Percentiles rank a stretch among this genome's conserved stretches.
Evolutionary conservation across 2,113 vertebrate genomes (phyloP).

Genomic region (Zosterops japonicus): DNA sequence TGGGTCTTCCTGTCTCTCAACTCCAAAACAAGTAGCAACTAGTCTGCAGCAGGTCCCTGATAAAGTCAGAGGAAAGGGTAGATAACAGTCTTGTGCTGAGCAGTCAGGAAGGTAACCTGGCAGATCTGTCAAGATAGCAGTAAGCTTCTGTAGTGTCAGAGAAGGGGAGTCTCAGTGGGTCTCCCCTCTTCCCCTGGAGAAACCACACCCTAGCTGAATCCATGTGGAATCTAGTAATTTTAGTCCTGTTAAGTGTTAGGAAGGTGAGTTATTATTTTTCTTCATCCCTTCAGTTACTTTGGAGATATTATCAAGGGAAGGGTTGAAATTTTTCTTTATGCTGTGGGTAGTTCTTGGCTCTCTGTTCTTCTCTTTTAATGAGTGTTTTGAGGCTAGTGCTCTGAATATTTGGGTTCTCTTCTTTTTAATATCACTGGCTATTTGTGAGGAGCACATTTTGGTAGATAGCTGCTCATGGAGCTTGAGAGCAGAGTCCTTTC

Average conservation of each 20-base stretch:
- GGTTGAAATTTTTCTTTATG: background rate
- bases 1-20: background rate
- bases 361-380: background rate
- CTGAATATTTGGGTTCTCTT: background rate
- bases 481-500: background rate
- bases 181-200: background rate
- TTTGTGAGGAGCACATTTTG: background rate
- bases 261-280: background rate
- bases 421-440: background rate
- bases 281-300: background rate
- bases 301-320: background rate
- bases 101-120: background rate
- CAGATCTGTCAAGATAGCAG: background rate
- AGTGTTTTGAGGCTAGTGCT: background rate
- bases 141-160: background rate
- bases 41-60: background rate
- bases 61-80: background rate
- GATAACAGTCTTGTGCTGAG: background rate
- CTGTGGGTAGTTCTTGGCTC: background rate
- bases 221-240: background rate
- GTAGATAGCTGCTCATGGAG: background rate
- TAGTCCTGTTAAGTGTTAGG: background rate
- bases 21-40: background rate
- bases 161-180: background rate
- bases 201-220: background rate